Conservation (phyloP, 2,797 vertebrate species). For the Amazona finschi region DNA sequence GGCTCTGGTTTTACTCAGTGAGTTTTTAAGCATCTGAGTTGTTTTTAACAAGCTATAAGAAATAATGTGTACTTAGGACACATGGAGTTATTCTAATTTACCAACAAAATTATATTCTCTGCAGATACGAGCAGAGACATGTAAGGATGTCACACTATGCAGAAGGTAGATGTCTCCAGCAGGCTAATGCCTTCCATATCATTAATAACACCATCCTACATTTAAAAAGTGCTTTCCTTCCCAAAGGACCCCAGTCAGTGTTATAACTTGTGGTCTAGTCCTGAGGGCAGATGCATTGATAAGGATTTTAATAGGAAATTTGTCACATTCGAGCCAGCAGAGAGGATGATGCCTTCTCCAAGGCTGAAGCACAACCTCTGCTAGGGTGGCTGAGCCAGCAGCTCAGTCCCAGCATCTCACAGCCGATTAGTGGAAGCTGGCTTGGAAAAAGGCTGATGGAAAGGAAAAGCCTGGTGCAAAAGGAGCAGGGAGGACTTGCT, state of each 20-base stretch:
- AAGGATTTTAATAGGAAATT: not conserved
- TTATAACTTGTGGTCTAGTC: not conserved
- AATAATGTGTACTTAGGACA: not conserved
- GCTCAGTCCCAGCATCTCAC: not conserved
- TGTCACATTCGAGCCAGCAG: not conserved
- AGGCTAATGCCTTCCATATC: not conserved
- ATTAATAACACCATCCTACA: not conserved
- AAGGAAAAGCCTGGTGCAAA: not conserved
- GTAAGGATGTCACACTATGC: not conserved
- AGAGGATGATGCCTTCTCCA: not conserved
- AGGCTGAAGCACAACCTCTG: not conserved
- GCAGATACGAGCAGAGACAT: not conserved
- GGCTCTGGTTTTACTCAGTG: not conserved
- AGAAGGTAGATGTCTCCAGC: not conserved
- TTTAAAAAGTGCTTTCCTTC: not conserved
- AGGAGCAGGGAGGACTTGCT: not conserved
- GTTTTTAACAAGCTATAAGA: not conserved
- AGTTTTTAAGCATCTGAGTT: not conserved
- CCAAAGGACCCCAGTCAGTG: not conserved
- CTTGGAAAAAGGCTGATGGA: not conserved
- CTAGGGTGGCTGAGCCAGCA: not conserved
- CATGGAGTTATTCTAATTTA: not conserved
- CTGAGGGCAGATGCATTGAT: not conserved
- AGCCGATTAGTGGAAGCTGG: rapidly evolving
- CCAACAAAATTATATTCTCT: not conserved